Evolutionary conservation across 2,888 invertebrate species (phyloP).

Genomic region (Argynnis bischoffii): DNA sequence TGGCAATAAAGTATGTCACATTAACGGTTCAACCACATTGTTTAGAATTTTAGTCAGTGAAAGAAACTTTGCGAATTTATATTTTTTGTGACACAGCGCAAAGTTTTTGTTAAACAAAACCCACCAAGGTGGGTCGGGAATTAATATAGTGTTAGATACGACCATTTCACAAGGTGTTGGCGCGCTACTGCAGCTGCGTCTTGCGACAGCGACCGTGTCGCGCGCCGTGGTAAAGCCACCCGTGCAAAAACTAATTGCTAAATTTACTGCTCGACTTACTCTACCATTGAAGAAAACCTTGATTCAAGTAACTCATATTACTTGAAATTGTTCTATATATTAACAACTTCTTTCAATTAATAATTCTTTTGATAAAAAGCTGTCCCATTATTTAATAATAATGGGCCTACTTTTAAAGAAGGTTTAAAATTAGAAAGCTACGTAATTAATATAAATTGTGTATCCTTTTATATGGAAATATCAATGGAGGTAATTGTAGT

Average conservation of each 20-base stretch:
- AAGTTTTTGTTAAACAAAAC: slow-evolving; percentile 73
- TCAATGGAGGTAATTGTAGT: too few relatives aligned
- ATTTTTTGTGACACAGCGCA: slow-evolving; percentile 49
- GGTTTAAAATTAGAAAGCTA: too few relatives aligned
- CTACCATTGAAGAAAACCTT: slow-evolving; percentile 54
- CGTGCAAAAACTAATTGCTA: slow-evolving; percentile 70
- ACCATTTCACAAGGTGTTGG: slow-evolving; percentile 79
- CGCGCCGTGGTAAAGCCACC: slow-evolving; percentile 48
- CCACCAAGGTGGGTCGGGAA: slow-evolving; percentile 67
- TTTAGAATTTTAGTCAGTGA: slow-evolving; percentile 33
- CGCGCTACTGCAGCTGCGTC: slow-evolving; percentile 64
- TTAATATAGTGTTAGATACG: slow-evolving; percentile 79
- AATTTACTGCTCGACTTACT: slow-evolving; percentile 67
- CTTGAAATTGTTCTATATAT: slow-evolving; percentile 15
- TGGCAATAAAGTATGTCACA: slow-evolving; percentile 55
- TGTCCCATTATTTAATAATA: too few relatives aligned
- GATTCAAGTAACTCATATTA: slow-evolving; percentile 45
- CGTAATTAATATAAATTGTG: too few relatives aligned
- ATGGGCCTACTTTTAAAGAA: too few relatives aligned
- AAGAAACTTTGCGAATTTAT: slow-evolving; percentile 23
- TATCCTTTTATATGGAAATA: too few relatives aligned
- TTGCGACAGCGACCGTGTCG: slow-evolving; percentile 63
- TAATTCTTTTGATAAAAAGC: too few relatives aligned
- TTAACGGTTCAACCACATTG: slow-evolving; percentile 56
- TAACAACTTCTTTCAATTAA: slow-evolving; percentile 18